phyloP scores from a whole-genome alignment of 2,113 vertebrate species.

The Accipiter cooperii region DNA sequence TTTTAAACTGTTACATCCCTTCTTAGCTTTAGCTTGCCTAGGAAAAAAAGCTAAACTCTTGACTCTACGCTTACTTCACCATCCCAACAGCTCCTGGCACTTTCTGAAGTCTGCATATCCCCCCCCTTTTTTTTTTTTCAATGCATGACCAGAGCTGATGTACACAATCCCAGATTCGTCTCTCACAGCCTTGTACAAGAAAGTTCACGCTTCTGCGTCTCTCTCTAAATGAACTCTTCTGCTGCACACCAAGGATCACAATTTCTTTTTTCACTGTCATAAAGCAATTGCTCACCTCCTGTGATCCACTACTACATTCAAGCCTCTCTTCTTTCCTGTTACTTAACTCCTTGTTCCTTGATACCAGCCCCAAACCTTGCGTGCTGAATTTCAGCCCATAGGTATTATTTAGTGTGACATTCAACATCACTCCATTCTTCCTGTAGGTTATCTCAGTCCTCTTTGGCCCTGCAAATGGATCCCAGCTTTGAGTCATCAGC shows the following conservation, averaged over 20 bases:
- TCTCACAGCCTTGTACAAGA: neutral
- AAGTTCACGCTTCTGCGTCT: neutral
- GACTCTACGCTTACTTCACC: neutral
- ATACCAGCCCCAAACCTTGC: neutral
- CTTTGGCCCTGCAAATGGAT: neutral
- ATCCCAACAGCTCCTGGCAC: neutral
- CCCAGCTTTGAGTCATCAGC: neutral
- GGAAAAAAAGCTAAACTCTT: neutral
- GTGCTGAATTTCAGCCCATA: fast-evolving
- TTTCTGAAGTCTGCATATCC: neutral
- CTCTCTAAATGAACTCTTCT: neutral
- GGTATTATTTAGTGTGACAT: neutral
- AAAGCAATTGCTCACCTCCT: neutral
- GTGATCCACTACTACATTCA: neutral
- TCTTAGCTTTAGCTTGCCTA: neutral
- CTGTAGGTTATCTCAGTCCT: neutral
- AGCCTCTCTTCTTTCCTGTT: neutral
- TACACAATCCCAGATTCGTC: fast-evolving
- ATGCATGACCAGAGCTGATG: neutral
- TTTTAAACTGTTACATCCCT: neutral
- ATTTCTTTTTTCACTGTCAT: neutral
- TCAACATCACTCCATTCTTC: neutral
- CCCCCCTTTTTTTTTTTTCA: neutral
- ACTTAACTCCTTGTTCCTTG: neutral
- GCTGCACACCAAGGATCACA: neutral